These are phyloP conservation scores for Remorina albescens DNA, from an alignment of 2,797 vertebrate genomes.

Conservation along the genomic window DNA sequence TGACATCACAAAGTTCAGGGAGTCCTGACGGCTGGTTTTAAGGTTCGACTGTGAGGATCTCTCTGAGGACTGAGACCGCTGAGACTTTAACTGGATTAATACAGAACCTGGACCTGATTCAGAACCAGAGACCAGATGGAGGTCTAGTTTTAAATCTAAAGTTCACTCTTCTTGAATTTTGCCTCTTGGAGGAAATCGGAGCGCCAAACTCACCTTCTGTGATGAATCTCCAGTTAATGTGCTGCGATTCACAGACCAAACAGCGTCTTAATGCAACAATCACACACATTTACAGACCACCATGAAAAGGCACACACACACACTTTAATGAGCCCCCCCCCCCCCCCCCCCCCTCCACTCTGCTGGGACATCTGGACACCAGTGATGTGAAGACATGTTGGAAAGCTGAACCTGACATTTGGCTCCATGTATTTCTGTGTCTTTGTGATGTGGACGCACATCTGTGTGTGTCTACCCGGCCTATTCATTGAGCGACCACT, in stretches of 20 bases:
- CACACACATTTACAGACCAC: neutral
- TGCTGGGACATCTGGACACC: conserved; percentile 65
- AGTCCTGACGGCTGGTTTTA: no score
- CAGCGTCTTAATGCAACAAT: neutral
- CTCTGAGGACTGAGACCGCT: no score
- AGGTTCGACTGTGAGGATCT: no score
- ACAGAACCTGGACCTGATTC: no score
- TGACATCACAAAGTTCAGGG: no score
- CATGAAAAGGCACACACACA: neutral
- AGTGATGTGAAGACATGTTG: conserved; percentile 31
- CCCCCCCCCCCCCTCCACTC: neutral
- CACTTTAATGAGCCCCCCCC: conserved; percentile 11
- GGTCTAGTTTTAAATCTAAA: no score
- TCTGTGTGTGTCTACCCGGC: conserved; percentile 64
- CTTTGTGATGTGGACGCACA: conserved; percentile 74
- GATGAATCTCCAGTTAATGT: neutral
- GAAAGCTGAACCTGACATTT: conserved; percentile 71
- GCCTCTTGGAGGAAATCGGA: no score
- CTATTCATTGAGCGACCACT: conserved; percentile 65
- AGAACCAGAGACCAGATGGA: no score
- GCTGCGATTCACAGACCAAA: neutral
- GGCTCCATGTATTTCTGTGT: conserved; percentile 54
- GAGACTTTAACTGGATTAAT: no score
- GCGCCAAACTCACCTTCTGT: no score
- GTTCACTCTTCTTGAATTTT: no score